Conservation (phyloP, 2,888 invertebrate genomes). For the Resseliella maxima region DNA sequence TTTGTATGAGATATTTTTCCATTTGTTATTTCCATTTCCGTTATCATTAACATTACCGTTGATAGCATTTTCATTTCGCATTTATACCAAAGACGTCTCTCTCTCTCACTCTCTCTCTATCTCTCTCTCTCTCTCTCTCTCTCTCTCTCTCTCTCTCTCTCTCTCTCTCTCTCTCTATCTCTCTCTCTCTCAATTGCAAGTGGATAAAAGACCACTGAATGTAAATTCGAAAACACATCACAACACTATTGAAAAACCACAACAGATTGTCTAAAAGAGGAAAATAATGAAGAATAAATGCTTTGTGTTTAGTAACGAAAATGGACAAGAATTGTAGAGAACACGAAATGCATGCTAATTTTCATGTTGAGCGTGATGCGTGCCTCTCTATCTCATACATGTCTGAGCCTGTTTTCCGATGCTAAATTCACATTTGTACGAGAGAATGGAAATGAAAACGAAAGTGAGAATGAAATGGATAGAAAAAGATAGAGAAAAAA, state of each 20-base stretch:
- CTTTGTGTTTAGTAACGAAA: constrained; percentile 28
- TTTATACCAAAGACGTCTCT: no score
- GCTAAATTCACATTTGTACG: not conserved
- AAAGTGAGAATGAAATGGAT: no score
- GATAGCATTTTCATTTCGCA: not conserved
- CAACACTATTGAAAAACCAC: not conserved
- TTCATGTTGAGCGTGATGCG: not conserved
- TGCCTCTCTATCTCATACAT: not conserved
- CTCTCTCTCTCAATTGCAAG: not conserved
- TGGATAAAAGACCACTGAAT: not conserved
- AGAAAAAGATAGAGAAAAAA: no score
- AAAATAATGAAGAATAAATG: constrained; percentile 48
- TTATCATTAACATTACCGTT: constrained; percentile 27
- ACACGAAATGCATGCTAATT: constrained; percentile 42
- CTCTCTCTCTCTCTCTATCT: no score
- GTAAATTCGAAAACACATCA: not conserved
- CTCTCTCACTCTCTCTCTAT: no score
- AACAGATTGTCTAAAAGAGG: constrained; percentile 8
- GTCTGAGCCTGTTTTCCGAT: not conserved
- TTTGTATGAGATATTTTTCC: no score
- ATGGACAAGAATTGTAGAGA: constrained; percentile 40
- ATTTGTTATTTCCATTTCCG: not conserved
- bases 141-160: no score
- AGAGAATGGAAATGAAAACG: no score
- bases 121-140: no score